A percentile compares a stretch with the other conserved stretches of the same genome.
Evolutionary conservation across 2,797 vertebrate genomes (phyloP).

Genomic region (Micropoecilia bifurca): DNA sequence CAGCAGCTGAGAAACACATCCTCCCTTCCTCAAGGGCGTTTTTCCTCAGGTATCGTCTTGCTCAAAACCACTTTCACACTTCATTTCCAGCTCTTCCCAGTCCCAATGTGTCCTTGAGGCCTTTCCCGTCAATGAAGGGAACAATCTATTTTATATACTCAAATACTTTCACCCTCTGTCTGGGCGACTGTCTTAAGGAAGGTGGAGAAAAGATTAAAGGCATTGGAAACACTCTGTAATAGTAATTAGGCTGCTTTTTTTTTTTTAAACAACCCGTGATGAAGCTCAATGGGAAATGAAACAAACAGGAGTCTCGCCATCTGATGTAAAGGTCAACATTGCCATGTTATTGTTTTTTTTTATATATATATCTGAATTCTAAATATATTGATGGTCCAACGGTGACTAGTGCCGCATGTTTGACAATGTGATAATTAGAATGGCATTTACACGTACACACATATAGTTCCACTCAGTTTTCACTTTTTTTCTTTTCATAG

Average conservation of each 20-base stretch:
- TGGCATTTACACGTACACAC: neutral
- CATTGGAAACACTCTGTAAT: neutral
- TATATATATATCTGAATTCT: neutral
- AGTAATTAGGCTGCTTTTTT: neutral
- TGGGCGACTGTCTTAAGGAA: neutral
- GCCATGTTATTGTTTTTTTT: neutral
- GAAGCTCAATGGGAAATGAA: neutral
- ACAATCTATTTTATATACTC: neutral
- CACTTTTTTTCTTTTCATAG: neutral
- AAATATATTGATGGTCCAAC: neutral
- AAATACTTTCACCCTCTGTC: neutral
- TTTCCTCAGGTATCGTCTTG: neutral
- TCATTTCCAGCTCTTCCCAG: neutral
- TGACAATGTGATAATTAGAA: conserved; percentile 33
- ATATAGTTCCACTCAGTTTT: conserved; percentile 6
- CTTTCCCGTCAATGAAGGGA: neutral
- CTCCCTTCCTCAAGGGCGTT: neutral
- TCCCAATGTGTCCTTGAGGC: neutral
- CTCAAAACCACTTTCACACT: neutral
- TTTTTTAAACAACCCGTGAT: neutral
- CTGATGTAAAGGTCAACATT: neutral
- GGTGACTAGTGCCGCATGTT: neutral
- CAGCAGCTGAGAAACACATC: neutral
- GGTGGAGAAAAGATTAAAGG: no score
- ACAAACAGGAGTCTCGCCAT: neutral